These are phyloP conservation scores for Burhinus oedicnemus DNA, from an alignment of 2,113 vertebrate species.

Conservation along the genomic window DNA sequence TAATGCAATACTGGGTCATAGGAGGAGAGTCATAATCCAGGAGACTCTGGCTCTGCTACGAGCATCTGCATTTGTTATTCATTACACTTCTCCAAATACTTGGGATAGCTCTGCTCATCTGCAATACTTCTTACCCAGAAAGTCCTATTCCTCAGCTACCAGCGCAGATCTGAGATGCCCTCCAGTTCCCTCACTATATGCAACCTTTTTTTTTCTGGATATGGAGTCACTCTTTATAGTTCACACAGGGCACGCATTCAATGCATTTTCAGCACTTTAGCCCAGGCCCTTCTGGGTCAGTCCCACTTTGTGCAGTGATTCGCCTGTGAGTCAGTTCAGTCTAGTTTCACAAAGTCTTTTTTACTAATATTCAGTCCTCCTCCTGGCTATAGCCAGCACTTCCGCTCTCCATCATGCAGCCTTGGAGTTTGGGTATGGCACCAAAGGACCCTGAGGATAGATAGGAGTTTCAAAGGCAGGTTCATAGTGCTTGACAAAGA, in stretches of 20 bases:
- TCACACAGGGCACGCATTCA: fast-evolving
- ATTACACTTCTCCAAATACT: not conserved
- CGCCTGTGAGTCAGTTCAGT: not conserved
- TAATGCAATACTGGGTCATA: not conserved
- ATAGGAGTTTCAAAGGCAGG: not conserved
- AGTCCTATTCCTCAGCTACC: not conserved
- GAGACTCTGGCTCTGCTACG: not conserved
- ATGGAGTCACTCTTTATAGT: not conserved
- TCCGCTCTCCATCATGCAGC: not conserved
- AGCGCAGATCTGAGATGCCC: not conserved
- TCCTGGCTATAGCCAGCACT: not conserved
- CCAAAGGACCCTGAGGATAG: not conserved
- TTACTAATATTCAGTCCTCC: not conserved
- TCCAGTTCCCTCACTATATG: not conserved
- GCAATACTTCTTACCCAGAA: not conserved
- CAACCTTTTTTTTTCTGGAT: not conserved
- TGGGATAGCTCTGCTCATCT: not conserved
- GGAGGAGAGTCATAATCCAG: not conserved
- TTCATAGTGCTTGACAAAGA: not conserved
- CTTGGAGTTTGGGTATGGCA: not conserved
- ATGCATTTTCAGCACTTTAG: not conserved
- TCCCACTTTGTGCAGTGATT: not conserved
- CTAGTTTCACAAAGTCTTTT: not conserved
- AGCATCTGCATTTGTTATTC: not conserved
- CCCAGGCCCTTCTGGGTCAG: not conserved